Evolutionary conservation across 1,140 invertebrate species (phyloP).

Genomic region (Mamestra configurata): DNA sequence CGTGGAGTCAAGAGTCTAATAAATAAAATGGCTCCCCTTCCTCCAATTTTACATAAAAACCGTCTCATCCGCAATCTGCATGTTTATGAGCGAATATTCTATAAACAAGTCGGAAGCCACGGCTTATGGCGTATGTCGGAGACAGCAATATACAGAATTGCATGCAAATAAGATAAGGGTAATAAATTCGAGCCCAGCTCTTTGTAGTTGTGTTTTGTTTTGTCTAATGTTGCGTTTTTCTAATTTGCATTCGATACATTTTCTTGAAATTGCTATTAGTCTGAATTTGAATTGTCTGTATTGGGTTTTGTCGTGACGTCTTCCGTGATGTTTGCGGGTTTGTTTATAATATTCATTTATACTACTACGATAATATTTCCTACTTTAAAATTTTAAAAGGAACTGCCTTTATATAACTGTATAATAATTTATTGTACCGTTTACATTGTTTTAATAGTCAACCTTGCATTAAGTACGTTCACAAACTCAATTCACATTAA

Average conservation of each 20-base stretch:
- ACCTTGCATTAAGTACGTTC: no score
- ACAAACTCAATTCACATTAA: no score
- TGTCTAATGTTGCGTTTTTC: constrained; percentile 33
- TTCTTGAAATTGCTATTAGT: constrained; percentile 14
- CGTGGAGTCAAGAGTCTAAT: constrained; percentile 83
- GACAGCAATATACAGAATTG: constrained; percentile 84
- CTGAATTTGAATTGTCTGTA: background rate
- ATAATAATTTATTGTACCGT: no score
- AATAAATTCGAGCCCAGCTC: constrained; percentile 82
- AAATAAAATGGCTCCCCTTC: constrained; percentile 86
- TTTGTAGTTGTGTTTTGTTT: constrained; percentile 69
- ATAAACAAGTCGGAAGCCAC: constrained; percentile 82
- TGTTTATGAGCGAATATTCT: constrained; percentile 88
- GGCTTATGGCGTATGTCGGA: constrained; percentile 72
- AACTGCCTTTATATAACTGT: no score
- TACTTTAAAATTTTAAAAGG: no score
- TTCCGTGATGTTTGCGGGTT: background rate
- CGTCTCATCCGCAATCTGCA: constrained; percentile 86
- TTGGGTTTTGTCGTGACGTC: background rate
- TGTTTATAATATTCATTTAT: background rate
- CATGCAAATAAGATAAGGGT: constrained; percentile 86
- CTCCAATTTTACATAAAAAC: constrained; percentile 85
- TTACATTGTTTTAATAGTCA: background rate
- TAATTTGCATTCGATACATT: constrained; percentile 28
- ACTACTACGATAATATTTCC: no score